Conservation (phyloP, 2,888 invertebrate genomes). For the Drosophila acutilabella region DNA sequence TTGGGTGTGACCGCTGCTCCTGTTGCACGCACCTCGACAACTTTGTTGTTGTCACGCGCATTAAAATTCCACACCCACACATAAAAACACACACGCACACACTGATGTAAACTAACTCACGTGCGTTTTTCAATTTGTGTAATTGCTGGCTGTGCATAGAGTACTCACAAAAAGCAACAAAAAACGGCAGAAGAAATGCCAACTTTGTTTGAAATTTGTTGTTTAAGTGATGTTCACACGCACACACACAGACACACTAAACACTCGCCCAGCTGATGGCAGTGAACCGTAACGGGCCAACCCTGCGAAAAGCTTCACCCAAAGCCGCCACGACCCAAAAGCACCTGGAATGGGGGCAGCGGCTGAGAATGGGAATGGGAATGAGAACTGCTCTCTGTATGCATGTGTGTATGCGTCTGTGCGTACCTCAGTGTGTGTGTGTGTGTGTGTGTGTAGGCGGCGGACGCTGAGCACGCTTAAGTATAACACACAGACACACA, state of each 20-base stretch:
- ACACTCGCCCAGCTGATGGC: conserved; percentile 64
- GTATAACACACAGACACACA: conserved; percentile 31
- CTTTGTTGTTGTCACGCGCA: conserved; percentile 42
- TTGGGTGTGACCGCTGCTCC: conserved; percentile 50
- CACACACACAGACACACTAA: conserved; percentile 17
- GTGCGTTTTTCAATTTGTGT: conserved; percentile 72
- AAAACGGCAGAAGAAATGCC: conserved; percentile 48
- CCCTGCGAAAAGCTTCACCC: conserved; percentile 63
- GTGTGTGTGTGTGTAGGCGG: conserved; percentile 42
- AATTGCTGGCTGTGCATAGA: conserved; percentile 56
- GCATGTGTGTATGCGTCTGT: conserved; percentile 25
- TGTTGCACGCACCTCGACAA: conserved; percentile 53
- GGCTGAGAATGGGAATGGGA: conserved; percentile 40
- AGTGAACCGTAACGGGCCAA: conserved; percentile 75
- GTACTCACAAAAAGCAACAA: background rate
- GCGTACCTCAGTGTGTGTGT: conserved; percentile 12
- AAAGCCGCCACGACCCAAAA: conserved; percentile 37
- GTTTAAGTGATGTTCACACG: conserved; percentile 65
- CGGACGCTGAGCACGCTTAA: conserved; percentile 35
- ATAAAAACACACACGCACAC: conserved; percentile 1
- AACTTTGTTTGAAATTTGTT: conserved; percentile 58
- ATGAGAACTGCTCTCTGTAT: conserved; percentile 22
- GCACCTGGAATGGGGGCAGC: conserved; percentile 55
- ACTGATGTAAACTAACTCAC: conserved; percentile 36
- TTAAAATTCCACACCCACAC: conserved; percentile 29